Percentiles rank a stretch among this genome's conserved stretches.
Conservation (phyloP, 2,888 invertebrate species). For the Ditula angustiorana region DNA sequence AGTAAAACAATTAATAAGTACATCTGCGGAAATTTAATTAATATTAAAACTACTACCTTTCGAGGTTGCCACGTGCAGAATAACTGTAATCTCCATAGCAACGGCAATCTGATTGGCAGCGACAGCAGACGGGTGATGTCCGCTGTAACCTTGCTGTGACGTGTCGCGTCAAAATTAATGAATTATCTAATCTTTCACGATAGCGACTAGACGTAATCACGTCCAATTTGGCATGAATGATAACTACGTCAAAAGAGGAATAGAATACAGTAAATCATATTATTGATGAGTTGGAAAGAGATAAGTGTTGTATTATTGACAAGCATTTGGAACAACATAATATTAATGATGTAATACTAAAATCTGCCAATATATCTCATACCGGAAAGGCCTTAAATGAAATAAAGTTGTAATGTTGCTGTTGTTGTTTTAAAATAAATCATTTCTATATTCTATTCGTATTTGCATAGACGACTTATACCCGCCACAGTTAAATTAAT, state of each 20-base stretch:
- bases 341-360: background rate
- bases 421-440: too few species aligned
- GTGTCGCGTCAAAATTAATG: constrained; percentile 24
- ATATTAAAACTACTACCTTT: background rate
- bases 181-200: background rate
- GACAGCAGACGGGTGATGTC: constrained; percentile 37
- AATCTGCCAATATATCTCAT: constrained; percentile 27
- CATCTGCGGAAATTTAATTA: background rate
- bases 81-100: constrained; percentile 17
- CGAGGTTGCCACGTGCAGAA: constrained; percentile 25
- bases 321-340: background rate
- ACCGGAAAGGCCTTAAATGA: constrained; percentile 20
- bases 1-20: background rate
- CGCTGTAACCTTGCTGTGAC: constrained; percentile 41
- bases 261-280: constrained; percentile 12
- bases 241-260: constrained; percentile 3
- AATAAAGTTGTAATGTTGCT: too few species aligned
- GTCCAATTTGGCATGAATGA: constrained; percentile 33
- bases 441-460: too few species aligned
- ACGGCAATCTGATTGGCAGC: constrained; percentile 44
- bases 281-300: constrained; percentile 21
- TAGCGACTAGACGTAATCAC: constrained; percentile 4
- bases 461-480: too few species aligned
- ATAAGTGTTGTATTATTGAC: constrained; percentile 19
- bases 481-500: too few species aligned